These are phyloP conservation scores for Megatriorchis doriae DNA, from an alignment of 2,113 vertebrate species.

Conservation along the genomic window DNA sequence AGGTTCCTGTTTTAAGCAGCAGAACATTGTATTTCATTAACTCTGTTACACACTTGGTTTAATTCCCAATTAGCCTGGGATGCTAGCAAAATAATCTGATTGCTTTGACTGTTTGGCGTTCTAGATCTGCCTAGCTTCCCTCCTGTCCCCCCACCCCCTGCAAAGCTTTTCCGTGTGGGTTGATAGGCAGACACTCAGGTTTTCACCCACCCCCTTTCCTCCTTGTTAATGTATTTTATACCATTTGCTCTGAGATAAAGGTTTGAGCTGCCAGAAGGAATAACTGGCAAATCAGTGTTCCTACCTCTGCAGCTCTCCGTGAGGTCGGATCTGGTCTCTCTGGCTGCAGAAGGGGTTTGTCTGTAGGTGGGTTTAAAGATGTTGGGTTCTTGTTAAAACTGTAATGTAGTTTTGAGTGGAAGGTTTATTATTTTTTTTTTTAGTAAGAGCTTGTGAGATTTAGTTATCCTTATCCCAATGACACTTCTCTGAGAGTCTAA, in stretches of 20 bases:
- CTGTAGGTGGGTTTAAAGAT: slow-evolving; percentile 18
- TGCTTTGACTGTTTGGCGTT: slow-evolving; percentile 1
- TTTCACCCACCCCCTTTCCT: slow-evolving; percentile 33
- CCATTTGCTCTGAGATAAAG: slow-evolving; percentile 30
- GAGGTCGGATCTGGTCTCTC: not conserved
- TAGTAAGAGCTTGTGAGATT: not conserved
- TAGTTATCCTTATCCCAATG: not conserved
- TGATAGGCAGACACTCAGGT: slow-evolving; percentile 26
- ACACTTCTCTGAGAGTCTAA: not conserved
- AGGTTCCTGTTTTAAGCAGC: slow-evolving; percentile 44
- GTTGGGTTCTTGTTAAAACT: not conserved
- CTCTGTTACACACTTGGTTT: slow-evolving; percentile 64
- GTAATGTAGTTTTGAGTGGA: not conserved
- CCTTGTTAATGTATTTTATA: not conserved
- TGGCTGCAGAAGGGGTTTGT: not conserved
- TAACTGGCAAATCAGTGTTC: not conserved
- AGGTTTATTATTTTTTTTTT: not conserved
- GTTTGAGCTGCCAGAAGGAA: slow-evolving; percentile 44
- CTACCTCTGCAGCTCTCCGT: not conserved
- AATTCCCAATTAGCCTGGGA: slow-evolving; percentile 65
- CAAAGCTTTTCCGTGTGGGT: not conserved
- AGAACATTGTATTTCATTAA: slow-evolving; percentile 60
- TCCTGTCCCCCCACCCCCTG: not conserved
- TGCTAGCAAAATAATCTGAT: slow-evolving; percentile 45
- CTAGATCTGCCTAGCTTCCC: not conserved